These are phyloP conservation scores for Chionomys nivalis DNA, from an alignment of 2,113 vertebrate species.

Conservation along the genomic window DNA sequence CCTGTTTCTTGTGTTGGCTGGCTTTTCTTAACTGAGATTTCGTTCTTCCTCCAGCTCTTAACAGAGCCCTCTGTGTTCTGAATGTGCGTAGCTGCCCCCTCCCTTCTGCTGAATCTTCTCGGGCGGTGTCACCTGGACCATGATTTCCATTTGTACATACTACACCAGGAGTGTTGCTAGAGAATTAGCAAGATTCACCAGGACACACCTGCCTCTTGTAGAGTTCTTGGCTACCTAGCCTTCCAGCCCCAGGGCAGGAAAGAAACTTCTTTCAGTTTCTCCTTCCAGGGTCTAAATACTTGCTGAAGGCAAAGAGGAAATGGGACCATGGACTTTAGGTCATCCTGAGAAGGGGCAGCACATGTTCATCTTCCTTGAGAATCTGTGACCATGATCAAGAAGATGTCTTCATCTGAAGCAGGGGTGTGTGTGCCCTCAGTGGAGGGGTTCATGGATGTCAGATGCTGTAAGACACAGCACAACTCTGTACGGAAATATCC, in stretches of 20 bases:
- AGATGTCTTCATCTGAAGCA: neutral
- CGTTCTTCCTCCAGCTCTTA: conserved; percentile 49
- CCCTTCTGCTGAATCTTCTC: conserved; percentile 64
- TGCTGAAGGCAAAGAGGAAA: neutral
- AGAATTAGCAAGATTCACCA: fast-evolving
- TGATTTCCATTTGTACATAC: neutral
- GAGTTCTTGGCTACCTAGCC: too few relatives aligned
- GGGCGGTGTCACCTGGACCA: conserved; percentile 55
- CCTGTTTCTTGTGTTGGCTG: conserved; percentile 22
- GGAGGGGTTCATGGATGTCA: neutral
- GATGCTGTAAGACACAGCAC: neutral
- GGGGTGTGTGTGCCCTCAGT: too few relatives aligned
- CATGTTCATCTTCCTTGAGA: neutral
- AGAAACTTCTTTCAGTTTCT: neutral
- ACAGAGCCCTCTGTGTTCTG: conserved; percentile 64
- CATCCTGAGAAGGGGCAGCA: neutral
- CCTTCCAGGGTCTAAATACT: neutral
- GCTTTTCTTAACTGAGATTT: conserved; percentile 70
- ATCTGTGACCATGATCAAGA: neutral
- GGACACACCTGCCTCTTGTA: fast-evolving
- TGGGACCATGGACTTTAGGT: neutral
- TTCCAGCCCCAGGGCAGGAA: neutral
- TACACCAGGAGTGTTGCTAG: neutral
- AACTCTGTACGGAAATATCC: neutral
- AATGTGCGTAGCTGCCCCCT: conserved; percentile 58